Evolutionary conservation across 2,797 vertebrate species (phyloP), one percentile per base, ranked within the genome.

Genomic region (Leucoraja ocellata): DNA sequence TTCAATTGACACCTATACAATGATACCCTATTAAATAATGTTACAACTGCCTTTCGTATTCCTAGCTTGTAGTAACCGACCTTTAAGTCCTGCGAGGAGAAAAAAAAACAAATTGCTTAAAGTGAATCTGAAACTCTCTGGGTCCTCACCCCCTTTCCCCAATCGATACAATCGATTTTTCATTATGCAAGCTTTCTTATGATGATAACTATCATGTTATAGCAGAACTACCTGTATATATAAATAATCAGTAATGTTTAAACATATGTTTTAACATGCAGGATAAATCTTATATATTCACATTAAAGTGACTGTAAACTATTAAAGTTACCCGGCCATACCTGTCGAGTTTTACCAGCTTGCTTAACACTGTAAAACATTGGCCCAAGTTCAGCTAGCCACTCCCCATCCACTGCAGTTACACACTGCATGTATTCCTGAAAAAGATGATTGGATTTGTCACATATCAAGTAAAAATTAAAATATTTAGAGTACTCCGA

Each of bases 391-490:
- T 99, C 99, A 0, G 99, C 99, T 94, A 99, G 96, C 99, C 99
- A 99, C 96, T 99, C 99, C 36, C 99, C 99, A 0, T 99, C 99
- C 95, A 99, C 99, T 0, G 99, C 97, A 0, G 99, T 99, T 95
- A 99, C 99, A 93, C 99, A 99, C 96, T 99, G 99, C 99, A 99
- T 99, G 96, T 99, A 99, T 94, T 99, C 99, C 99, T 99, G 94
- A 61, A 94, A 93, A 28, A 80, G 93, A 81, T 0, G 32, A 93
- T 81, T 61, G 28, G 46, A 93, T 68, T 61, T 23, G 25, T 73
- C 68, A 83, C 14, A 78, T 32, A 54, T 58, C 28, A 81, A 16
- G 61, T 71, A 36, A 74, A 73, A 73, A 63, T n/a, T 13, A 23
- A 84, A 61, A 10, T 84, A 84, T 21, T 84, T 84, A 86, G 1